Evolutionary conservation across 37 sponge, comb jelly and placozoan species (phyloP), one percentile per base, ranked within the genome.

Genomic region (Oopsacas minuta): DNA sequence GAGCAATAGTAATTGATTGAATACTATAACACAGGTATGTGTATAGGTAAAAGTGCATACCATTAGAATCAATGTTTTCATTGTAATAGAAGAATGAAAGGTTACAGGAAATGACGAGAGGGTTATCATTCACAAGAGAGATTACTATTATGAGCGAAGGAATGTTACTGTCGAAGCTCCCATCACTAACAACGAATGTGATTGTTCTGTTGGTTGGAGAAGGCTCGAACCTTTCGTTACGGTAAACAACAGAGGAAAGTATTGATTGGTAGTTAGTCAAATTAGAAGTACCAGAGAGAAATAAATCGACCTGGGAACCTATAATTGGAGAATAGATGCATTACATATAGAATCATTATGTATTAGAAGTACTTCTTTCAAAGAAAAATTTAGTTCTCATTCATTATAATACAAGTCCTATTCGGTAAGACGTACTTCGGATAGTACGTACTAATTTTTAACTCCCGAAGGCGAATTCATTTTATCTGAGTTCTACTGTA

Each of bases 241-340:
- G 30, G 30, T 61, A 61, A 3, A 61, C 30, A 34, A 61, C 28
- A n/a, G 75, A 61, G 22, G 75, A 61, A 20, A 61, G 30, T 20
- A 61, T n/a, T n/a, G 75, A 20, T 61, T 61, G 75, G 75, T 61
- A 61, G 28, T 61, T 61, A 10, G 30, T 20, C 28, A 61, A 3
- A n/a, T 61, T 25, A 61, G 75, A 61, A 20, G 75, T 10, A 32
- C 75, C 75, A 61, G 75, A 61, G 75, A 61, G 75, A 12, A 61
- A 61, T 5, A 61, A 3, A 61, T 3, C 28, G 30, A 3, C 30
- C 22, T n/a, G 5, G 7, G 22, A 25, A 61, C 75, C 75, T 61
- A 61, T 8, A 42, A n/a, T n/a, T n/a, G n/a, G n/a, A n/a, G n/a
- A n/a, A n/a, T n/a, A n/a, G n/a, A n/a, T n/a, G n/a, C n/a, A n/a